phyloP scores from a whole-genome alignment of 2,888 invertebrate species.

The Drosophila merina region DNA sequence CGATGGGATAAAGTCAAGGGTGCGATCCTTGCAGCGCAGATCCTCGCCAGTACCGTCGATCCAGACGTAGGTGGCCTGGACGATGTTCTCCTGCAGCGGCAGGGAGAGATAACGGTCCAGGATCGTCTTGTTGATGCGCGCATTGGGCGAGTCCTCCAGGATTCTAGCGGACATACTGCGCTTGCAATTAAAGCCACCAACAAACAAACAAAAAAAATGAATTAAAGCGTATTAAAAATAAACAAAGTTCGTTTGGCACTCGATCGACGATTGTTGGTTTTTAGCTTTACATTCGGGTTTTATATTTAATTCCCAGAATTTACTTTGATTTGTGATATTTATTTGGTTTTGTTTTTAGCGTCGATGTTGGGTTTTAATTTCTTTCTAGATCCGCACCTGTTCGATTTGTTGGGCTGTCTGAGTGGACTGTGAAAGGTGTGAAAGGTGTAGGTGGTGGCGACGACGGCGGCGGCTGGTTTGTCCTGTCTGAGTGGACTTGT shows the following conservation, averaged over 20 bases:
- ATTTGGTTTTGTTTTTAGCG: background rate
- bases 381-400: conserved; percentile 33
- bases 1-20: conserved; percentile 92
- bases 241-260: conserved; percentile 29
- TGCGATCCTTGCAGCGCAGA: conserved; percentile 94
- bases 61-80: conserved; percentile 96
- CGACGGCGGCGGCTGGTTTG: conserved; percentile 6
- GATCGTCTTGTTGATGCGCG: conserved; percentile 91
- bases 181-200: conserved; percentile 33
- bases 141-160: conserved; percentile 91
- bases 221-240: conserved; percentile 29
- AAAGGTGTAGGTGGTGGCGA: conserved; percentile 1
- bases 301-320: background rate
- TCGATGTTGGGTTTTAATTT: background rate
- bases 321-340: too few relatives aligned
- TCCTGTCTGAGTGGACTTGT: conserved; percentile 20
- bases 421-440: background rate
- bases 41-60: conserved; percentile 96
- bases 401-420: conserved; percentile 11
- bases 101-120: conserved; percentile 90
- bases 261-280: background rate
- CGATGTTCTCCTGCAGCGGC: conserved; percentile 90
- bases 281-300: background rate
- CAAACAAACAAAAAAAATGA: conserved; percentile 22
- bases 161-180: conserved; percentile 83